These are phyloP conservation scores for Accipiter cooperii DNA, from an alignment of 2,113 vertebrate species.

Conservation along the genomic window DNA sequence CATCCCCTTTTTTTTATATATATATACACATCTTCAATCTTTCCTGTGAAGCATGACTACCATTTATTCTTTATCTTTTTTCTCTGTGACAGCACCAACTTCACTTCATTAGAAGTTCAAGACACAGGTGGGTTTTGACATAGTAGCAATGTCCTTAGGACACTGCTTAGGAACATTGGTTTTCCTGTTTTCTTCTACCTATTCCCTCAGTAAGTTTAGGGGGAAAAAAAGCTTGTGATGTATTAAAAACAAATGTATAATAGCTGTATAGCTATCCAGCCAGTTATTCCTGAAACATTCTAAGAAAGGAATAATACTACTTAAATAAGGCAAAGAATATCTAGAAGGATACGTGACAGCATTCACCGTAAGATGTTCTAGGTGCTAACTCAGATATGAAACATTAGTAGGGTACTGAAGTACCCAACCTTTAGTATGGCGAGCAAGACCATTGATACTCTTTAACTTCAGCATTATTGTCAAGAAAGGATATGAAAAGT, in stretches of 20 bases:
- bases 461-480: not conserved
- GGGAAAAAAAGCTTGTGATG: accelerated
- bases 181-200: not conserved
- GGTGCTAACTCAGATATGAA: not conserved
- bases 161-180: not conserved
- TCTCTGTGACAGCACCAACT: not conserved
- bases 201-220: not conserved
- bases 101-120: not conserved
- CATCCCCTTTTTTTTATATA: not conserved
- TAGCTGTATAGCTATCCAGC: not conserved
- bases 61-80: not conserved
- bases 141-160: not conserved
- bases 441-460: not conserved
- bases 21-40: not conserved
- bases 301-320: not conserved
- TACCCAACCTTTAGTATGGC: not conserved
- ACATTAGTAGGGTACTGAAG: not conserved
- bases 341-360: not conserved
- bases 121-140: not conserved
- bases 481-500: not conserved
- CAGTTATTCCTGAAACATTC: not conserved
- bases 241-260: not conserved
- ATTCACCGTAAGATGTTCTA: not conserved
- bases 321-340: not conserved
- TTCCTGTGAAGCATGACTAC: not conserved